phyloP scores from a whole-genome alignment of 2,888 invertebrate genomes.

The Tillus elongatus region DNA sequence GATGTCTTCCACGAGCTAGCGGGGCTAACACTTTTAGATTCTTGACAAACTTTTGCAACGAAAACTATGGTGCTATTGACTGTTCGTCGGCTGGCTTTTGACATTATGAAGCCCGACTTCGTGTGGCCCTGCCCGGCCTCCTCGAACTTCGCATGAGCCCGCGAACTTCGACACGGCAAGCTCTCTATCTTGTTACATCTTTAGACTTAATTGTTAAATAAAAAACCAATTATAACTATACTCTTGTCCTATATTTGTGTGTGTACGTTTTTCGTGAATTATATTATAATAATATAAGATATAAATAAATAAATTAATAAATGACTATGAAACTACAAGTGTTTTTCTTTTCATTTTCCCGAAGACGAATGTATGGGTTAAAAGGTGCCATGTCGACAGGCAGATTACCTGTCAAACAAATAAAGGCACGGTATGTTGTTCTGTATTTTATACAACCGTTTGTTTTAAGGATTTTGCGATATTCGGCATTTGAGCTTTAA shows the following conservation, averaged over 20 bases:
- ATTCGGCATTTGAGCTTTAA: too few species aligned
- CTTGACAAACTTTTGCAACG: slow-evolving; percentile 38
- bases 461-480: too few species aligned
- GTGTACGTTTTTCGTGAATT: slow-evolving; percentile 42
- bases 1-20: slow-evolving; percentile 42
- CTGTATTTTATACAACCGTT: too few species aligned
- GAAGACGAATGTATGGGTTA: too few species aligned
- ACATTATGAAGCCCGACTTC: slow-evolving; percentile 10
- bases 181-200: slow-evolving; percentile 40
- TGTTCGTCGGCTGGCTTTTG: slow-evolving; percentile 28
- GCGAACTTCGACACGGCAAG: slow-evolving; percentile 31
- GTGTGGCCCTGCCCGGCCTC: slow-evolving; percentile 29
- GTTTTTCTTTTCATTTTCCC: slow-evolving; percentile 11
- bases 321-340: slow-evolving; percentile 20
- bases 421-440: too few species aligned
- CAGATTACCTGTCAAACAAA: too few species aligned
- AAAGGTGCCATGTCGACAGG: too few species aligned
- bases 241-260: slow-evolving; percentile 42
- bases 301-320: slow-evolving; percentile 28
- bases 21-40: slow-evolving; percentile 32
- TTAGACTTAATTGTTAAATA: slow-evolving; percentile 35
- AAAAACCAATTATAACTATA: slow-evolving; percentile 34
- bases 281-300: slow-evolving; percentile 25
- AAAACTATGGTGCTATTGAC: slow-evolving; percentile 44
- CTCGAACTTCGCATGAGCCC: slow-evolving; percentile 35